A percentile compares a stretch with the other conserved stretches of the same genome.
These are phyloP conservation scores for Enteromius mattozi DNA, from an alignment of 2,797 vertebrate species.

Conservation along the genomic window DNA sequence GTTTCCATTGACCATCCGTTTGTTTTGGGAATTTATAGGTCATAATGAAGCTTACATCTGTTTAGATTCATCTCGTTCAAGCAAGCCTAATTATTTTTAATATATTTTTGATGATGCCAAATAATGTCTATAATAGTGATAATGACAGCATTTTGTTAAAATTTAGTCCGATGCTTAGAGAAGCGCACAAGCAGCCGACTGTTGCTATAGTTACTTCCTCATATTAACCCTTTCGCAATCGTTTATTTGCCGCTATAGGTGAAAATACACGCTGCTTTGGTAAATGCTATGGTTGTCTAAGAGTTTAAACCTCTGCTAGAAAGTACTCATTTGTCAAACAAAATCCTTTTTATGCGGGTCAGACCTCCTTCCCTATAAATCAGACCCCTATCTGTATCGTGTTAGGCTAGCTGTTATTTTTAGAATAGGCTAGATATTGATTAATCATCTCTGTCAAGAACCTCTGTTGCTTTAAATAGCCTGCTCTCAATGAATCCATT, in stretches of 20 bases:
- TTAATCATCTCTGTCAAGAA: background rate
- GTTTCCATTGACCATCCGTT: background rate
- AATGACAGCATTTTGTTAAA: background rate
- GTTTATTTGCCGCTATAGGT: background rate
- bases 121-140: background rate
- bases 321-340: too few species aligned
- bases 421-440: background rate
- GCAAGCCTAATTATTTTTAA: background rate
- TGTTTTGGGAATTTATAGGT: background rate
- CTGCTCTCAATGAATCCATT: background rate
- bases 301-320: background rate
- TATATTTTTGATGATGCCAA: background rate
- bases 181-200: background rate
- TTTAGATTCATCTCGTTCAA: background rate
- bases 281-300: background rate
- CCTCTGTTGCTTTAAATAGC: background rate
- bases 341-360: background rate
- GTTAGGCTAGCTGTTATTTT: background rate
- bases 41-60: background rate
- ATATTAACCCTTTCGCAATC: background rate
- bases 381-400: background rate
- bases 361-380: background rate
- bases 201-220: slow-evolving; percentile 1
- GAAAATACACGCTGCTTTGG: background rate
- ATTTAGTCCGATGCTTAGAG: background rate